Percentiles rank a stretch among this genome's conserved stretches.
Conservation (phyloP, 1,140 invertebrate species). For the Drosophila melanica region DNA sequence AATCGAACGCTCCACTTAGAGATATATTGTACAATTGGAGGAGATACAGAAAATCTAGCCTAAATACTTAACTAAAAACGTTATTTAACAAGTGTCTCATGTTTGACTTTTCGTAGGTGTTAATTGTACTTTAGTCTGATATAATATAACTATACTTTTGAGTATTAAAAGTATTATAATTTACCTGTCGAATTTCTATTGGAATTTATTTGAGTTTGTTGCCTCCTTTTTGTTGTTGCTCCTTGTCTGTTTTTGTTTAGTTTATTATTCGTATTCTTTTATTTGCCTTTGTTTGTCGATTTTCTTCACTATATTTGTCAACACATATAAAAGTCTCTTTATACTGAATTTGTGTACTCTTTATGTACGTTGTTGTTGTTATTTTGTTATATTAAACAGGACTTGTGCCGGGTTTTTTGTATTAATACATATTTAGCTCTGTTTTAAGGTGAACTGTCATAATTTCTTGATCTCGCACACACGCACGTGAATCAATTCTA, state of each 20-base stretch:
- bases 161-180: background rate
- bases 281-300: conserved; percentile 4
- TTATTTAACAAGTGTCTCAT: background rate
- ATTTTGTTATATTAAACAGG: conserved; percentile 69
- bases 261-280: conserved; percentile 30
- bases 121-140: conserved; percentile 26
- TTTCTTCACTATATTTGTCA: conserved; percentile 44
- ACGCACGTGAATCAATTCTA: conserved; percentile 17
- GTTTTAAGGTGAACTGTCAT: conserved; percentile 45
- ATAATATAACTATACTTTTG: conserved; percentile 1
- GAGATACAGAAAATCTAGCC: background rate
- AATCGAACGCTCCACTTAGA: background rate
- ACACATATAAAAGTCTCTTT: conserved; percentile 28
- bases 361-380: conserved; percentile 37
- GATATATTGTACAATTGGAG: background rate
- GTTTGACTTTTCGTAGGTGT: conserved; percentile 27
- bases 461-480: conserved; percentile 63
- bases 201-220: conserved; percentile 17
- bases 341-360: conserved; percentile 19
- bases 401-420: conserved; percentile 56
- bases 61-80: background rate
- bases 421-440: conserved; percentile 35
- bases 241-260: conserved; percentile 33
- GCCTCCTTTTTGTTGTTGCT: conserved; percentile 31
- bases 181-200: conserved; percentile 42